Base-by-base conservation (phyloP, 35 echinoderm and acorn worm species). In the Lytechinus variegatus region DNA sequence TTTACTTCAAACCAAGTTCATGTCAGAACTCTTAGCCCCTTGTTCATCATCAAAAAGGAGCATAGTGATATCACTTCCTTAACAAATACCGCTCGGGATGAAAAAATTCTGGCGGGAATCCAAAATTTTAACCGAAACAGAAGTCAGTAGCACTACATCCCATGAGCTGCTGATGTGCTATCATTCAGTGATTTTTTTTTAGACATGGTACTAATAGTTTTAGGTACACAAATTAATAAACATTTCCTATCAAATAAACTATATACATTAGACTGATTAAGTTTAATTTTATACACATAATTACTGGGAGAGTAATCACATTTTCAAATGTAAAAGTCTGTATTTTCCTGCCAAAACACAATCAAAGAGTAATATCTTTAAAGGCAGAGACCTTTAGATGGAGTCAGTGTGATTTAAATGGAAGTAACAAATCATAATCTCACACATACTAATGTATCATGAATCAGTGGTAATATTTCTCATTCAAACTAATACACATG, bases 31-130 rank as follows among this genome's bases (percentile, higher is more conserved):
- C 66, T 79, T 79, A n/a, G 66, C 66, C 66, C 66, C 66, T 79
- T 79, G 66, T 79, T 16, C n/a, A 7, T 16, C 19, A 79, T 79
- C 66, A 79, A 79, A 79, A 24, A 0, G 66, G 66, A 79, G 66
- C 66, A 79, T 79, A 79, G 66, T 79, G 66, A 79, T 79, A 79
- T 79, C 66, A 79, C 66, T 79, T 79, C 66, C 66, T 79, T 24
- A 79, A 79, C 19, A 79, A 58, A 79, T 24, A 79, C 66, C 4
- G 21, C 4, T 24, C 5, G 66, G 21, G 66, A 24, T 79, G 66
- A 79, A 79, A 79, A 79, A 79, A 79, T 16, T 79, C 66, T 79
- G 66, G 66, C 66, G 66, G 66, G 66, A 79, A 79, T 79, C 66
- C 66, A 79, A 79, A n/a, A 79, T 24, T 79, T 79, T 19, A 79